These are phyloP conservation scores for Philaenus spumarius DNA, from an alignment of 1,140 invertebrate species.

Conservation along the genomic window DNA sequence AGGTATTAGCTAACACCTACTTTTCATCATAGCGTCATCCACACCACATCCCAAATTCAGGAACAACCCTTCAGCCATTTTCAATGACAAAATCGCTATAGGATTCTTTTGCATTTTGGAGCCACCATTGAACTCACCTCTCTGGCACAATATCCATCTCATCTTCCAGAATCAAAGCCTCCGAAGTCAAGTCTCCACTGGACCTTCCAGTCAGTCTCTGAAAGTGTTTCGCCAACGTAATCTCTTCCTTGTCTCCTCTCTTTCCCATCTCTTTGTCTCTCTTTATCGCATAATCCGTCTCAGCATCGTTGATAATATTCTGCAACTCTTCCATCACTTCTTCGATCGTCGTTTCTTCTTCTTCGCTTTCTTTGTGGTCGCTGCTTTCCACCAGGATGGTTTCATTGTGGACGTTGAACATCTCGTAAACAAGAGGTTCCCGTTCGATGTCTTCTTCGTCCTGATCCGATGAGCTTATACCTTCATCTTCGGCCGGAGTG, in stretches of 20 bases:
- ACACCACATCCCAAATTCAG: too few species aligned
- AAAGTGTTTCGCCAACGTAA: constrained; percentile 21
- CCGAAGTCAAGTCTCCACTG: constrained; percentile 10
- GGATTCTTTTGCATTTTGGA: too few species aligned
- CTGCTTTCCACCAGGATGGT: constrained; percentile 43
- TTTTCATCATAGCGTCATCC: too few species aligned
- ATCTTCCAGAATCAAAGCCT: constrained; percentile 23
- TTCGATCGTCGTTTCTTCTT: constrained; percentile 74
- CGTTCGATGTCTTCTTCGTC: constrained; percentile 39
- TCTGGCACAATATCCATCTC: constrained; percentile 14
- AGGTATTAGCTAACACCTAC: too few species aligned
- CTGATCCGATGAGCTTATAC: constrained; percentile 72
- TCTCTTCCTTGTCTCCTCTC: constrained; percentile 18
- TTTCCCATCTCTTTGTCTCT: constrained; percentile 2
- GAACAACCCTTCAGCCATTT: too few species aligned
- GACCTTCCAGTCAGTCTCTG: constrained; percentile 19
- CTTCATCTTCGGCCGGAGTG: constrained; percentile 77
- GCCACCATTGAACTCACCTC: not conserved
- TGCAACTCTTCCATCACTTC: constrained; percentile 79
- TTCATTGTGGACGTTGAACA: constrained; percentile 52
- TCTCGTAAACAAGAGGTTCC: constrained; percentile 53
- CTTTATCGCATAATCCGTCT: constrained; percentile 55
- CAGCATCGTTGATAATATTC: constrained; percentile 78
- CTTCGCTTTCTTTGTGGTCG: constrained; percentile 21
- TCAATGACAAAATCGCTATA: too few species aligned